phyloP scores from a whole-genome alignment of 2,113 vertebrate genomes.

The Sinocyclocheilus anophthalmus region DNA sequence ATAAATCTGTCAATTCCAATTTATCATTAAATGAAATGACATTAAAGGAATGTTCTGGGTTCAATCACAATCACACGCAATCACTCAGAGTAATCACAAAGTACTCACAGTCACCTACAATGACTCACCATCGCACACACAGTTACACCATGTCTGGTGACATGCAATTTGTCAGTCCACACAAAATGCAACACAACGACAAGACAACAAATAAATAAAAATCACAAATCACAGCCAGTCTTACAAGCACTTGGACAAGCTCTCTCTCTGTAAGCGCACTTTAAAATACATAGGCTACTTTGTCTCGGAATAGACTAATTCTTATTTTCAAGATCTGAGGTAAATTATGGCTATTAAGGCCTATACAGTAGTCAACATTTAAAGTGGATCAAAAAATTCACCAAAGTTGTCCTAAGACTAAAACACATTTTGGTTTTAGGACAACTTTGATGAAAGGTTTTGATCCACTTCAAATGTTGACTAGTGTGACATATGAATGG shows the following conservation, averaged over 20 bases:
- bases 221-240: neutral
- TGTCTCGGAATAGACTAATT: neutral
- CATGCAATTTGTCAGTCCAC: neutral
- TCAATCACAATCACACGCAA: neutral
- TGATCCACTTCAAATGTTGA: too few species aligned
- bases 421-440: too few species aligned
- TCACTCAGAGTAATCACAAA: neutral
- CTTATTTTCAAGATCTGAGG: too few species aligned
- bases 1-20: neutral
- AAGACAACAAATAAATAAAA: neutral
- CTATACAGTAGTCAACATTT: too few species aligned
- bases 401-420: too few species aligned
- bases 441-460: too few species aligned
- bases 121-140: neutral
- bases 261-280: neutral
- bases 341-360: too few species aligned
- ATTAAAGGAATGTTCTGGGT: neutral
- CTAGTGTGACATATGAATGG: too few species aligned
- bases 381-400: too few species aligned
- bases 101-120: neutral
- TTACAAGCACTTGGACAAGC: neutral
- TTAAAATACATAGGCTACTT: neutral
- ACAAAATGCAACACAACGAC: neutral
- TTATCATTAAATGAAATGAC: neutral
- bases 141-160: neutral